Percentiles rank a stretch among this genome's conserved stretches.
Conservation (phyloP, 2,113 vertebrate genomes). For the Etheostoma spectabile region DNA sequence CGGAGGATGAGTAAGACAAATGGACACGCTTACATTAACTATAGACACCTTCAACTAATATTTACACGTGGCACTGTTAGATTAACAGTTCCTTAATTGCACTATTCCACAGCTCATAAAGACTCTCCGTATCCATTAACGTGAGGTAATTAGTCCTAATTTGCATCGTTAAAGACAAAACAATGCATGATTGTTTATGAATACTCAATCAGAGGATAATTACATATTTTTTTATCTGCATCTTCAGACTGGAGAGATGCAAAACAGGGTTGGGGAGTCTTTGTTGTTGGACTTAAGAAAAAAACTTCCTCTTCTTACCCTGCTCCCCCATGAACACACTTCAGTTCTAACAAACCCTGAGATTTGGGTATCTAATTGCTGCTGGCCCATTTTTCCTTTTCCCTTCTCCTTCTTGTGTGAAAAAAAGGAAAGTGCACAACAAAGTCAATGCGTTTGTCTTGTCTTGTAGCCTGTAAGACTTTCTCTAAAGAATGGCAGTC, state of each 20-base stretch:
- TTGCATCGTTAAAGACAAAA: constrained; percentile 81
- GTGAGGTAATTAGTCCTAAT: constrained; percentile 77
- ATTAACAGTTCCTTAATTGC: constrained; percentile 75
- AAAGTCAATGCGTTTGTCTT: constrained; percentile 45
- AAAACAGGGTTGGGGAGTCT: constrained; percentile 38
- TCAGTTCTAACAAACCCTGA: constrained; percentile 53
- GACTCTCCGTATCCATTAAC: constrained; percentile 70
- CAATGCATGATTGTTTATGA: constrained; percentile 79
- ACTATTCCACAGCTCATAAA: constrained; percentile 70
- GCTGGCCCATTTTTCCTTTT: constrained; percentile 48
- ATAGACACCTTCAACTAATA: constrained; percentile 59
- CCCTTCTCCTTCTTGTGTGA: background rate
- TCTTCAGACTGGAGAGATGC: constrained; percentile 65
- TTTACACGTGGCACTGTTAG: constrained; percentile 57
- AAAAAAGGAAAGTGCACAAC: constrained; percentile 41
- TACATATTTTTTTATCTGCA: constrained; percentile 61
- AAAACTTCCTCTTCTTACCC: constrained; percentile 17
- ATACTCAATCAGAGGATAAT: constrained; percentile 80
- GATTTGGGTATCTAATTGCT: constrained; percentile 64
- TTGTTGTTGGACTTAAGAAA: constrained; percentile 56
- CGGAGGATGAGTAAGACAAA: constrained; percentile 52
- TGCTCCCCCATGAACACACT: constrained; percentile 17
- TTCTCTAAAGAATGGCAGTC: constrained; percentile 34
- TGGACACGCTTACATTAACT: constrained; percentile 41
- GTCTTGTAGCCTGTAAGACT: constrained; percentile 37